These are phyloP conservation scores for Lasioglossum zephyrum DNA, from an alignment of 2,888 invertebrate species.

Conservation along the genomic window DNA sequence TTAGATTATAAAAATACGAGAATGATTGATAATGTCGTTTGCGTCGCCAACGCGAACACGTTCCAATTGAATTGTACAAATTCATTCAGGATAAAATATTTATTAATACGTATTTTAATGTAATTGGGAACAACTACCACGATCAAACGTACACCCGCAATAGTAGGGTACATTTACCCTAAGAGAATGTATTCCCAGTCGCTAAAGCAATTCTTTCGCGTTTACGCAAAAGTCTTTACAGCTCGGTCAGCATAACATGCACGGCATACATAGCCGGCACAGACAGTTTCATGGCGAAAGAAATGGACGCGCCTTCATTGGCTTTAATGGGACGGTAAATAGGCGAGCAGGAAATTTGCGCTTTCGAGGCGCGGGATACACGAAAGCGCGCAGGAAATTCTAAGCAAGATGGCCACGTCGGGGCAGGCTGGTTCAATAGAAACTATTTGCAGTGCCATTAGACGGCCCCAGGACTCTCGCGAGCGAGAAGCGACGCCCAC, in stretches of 20 bases:
- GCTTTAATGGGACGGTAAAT: constrained; percentile 80
- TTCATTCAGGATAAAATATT: too few relatives aligned
- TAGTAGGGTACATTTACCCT: too few relatives aligned
- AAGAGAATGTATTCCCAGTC: background rate
- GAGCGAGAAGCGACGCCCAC: constrained; percentile 26
- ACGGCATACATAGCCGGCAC: constrained; percentile 34
- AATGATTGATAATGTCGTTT: too few relatives aligned
- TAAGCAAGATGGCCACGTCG: constrained; percentile 67
- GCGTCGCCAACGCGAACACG: too few relatives aligned
- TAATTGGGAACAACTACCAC: too few relatives aligned
- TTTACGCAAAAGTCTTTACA: constrained; percentile 58
- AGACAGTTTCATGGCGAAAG: constrained; percentile 70
- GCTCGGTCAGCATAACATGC: constrained; percentile 35
- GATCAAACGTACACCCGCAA: too few relatives aligned
- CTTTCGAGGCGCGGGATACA: constrained; percentile 72
- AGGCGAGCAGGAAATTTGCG: constrained; percentile 79
- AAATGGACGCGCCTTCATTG: constrained; percentile 69
- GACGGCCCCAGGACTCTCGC: constrained; percentile 54
- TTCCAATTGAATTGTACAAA: too few relatives aligned
- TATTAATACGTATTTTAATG: too few relatives aligned
- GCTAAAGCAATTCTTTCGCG: constrained; percentile 14
- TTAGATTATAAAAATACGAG: too few relatives aligned
- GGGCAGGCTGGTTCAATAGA: constrained; percentile 74
- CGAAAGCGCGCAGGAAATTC: constrained; percentile 72
- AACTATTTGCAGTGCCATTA: constrained; percentile 81